Evolutionary conservation across 2,888 invertebrate species (phyloP), one percentile per base, ranked within the genome.

Genomic region (Thysanoteuthis rhombus): DNA sequence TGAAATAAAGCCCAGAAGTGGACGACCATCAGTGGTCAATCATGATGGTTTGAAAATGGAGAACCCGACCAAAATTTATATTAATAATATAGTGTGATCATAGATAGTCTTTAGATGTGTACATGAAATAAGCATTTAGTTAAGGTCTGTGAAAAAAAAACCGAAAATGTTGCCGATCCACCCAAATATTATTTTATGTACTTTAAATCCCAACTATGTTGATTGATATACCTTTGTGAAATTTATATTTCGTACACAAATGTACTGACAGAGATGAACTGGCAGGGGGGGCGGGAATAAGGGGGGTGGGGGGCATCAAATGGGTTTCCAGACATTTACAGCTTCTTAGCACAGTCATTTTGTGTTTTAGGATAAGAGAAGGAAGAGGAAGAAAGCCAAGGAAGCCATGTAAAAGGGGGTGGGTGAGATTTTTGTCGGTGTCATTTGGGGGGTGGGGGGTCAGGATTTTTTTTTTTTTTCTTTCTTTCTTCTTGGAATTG

Each of bases 141-240:
- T n/a, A n/a, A n/a, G n/a, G n/a, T n/a, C n/a, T n/a, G n/a, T n/a
- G n/a, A n/a, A n/a, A n/a, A n/a, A n/a, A n/a, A n/a, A n/a, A n/a
- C n/a, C n/a, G n/a, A n/a, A n/a, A n/a, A n/a, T n/a, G n/a, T n/a
- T n/a, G n/a, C n/a, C n/a, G n/a, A n/a, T n/a, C n/a, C n/a, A n/a
- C n/a, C n/a, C n/a, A n/a, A n/a, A n/a, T n/a, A n/a, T n/a, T 58
- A 25, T 58, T 58, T 32, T 28, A 8, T 75, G 75, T n/a, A 16
- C 10, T 75, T 75, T 75, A n/a, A 75, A 75, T 75, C 75, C 75
- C 75, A 75, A 75, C 75, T 32, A 75, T 75, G n/a, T 75, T 75
- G 75, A 75, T 75, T n/a, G 75, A 75, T 75, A 75, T 75, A 75
- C n/a, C n/a, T n/a, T 75, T 75, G 75, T 75, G 75, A n/a, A 75